phyloP scores from a whole-genome alignment of 2,113 vertebrate species.

The Rousettus leschenaultii region DNA sequence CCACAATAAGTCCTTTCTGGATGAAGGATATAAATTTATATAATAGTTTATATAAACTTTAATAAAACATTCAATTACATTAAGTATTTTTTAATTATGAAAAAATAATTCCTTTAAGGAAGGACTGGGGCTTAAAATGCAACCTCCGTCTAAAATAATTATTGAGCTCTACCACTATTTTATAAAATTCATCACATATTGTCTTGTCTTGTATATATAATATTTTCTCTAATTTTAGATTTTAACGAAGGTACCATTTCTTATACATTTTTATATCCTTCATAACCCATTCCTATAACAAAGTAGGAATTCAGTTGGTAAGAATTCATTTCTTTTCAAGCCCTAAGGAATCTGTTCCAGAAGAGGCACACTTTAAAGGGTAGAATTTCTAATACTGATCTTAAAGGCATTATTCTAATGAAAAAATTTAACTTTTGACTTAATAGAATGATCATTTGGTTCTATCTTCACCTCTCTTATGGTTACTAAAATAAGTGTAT shows the following conservation, averaged over 20 bases:
- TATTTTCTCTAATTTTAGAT: background rate
- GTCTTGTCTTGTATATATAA: background rate
- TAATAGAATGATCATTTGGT: background rate
- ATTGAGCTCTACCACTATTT: background rate
- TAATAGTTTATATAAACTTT: background rate
- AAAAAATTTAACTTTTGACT: constrained; percentile 3
- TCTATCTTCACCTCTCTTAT: background rate
- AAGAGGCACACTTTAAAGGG: background rate
- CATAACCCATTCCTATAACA: background rate
- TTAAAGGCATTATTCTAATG: background rate
- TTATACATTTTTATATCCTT: background rate
- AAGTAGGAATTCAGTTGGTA: background rate
- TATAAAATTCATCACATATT: background rate
- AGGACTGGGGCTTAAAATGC: background rate
- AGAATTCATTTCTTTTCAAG: background rate
- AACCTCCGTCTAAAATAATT: background rate
- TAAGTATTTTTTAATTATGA: background rate
- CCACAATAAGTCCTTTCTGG: background rate
- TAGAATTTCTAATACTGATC: background rate
- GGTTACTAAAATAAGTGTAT: background rate
- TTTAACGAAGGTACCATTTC: background rate
- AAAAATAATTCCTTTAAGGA: background rate
- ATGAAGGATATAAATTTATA: background rate
- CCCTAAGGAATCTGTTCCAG: background rate
- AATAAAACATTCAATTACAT: background rate